Evolutionary conservation across 2,888 invertebrate species (phyloP).

Genomic region (Drosophila lacicola): DNA sequence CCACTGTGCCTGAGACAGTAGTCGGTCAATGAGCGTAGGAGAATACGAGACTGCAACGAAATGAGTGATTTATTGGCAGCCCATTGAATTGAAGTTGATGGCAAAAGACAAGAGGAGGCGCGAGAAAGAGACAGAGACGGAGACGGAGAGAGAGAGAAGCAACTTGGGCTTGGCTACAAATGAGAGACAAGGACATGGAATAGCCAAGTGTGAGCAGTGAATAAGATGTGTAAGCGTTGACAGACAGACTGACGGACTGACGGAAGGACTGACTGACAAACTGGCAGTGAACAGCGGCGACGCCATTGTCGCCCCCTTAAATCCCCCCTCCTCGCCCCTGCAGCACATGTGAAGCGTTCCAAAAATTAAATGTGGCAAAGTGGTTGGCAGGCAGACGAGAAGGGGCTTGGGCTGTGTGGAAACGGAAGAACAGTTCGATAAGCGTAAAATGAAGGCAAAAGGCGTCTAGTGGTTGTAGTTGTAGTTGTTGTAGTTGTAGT

Average conservation of each 20-base stretch:
- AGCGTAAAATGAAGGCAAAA: constrained; percentile 72
- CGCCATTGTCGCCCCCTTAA: constrained; percentile 34
- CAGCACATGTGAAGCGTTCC: constrained; percentile 24
- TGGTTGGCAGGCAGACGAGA: constrained; percentile 50
- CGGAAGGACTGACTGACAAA: constrained; percentile 31
- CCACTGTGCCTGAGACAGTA: constrained; percentile 59
- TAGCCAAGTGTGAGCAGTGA: constrained; percentile 37
- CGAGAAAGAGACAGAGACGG: constrained; percentile 5
- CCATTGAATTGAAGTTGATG: constrained; percentile 81
- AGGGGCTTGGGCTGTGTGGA: constrained; percentile 11
- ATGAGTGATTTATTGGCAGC: constrained; percentile 83
- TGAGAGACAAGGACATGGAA: constrained; percentile 11
- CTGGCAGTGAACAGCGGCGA: constrained; percentile 20
- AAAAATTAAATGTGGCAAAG: constrained; percentile 75
- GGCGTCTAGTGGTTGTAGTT: constrained; percentile 39
- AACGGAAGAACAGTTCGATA: constrained; percentile 57
- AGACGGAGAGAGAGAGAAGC: constrained; percentile 17
- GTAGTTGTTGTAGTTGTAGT: constrained; percentile 6
- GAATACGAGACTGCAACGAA: constrained; percentile 59
- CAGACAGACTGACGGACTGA: constrained; percentile 55
- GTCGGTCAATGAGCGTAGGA: constrained; percentile 57
- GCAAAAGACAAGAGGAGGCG: constrained; percentile 46
- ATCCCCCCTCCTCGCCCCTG: not conserved
- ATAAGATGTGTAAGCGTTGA: constrained; percentile 80
- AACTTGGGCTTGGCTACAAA: constrained; percentile 52